Percentiles rank a stretch among this genome's conserved stretches.
phyloP scores from a whole-genome alignment of 2,113 vertebrate species.

The Amazona vittata region DNA sequence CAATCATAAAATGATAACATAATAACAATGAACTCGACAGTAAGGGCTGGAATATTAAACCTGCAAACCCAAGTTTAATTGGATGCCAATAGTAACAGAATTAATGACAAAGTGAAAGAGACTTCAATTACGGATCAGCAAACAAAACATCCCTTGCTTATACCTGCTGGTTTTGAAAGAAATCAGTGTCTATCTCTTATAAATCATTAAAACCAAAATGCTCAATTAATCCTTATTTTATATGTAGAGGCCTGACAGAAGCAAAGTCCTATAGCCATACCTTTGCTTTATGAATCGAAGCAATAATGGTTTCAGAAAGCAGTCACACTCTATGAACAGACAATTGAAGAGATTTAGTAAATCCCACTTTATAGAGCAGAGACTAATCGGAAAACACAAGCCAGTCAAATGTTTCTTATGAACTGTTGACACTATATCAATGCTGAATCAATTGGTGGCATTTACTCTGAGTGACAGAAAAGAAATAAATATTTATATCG shows the following conservation, averaged over 20 bases:
- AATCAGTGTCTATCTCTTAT: constrained; percentile 37
- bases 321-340: constrained; percentile 83
- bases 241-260: constrained; percentile 56
- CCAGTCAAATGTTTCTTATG: constrained; percentile 81
- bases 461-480: constrained; percentile 92
- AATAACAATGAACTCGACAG: neutral
- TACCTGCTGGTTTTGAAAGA: constrained; percentile 13
- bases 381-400: constrained; percentile 75
- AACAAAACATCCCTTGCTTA: constrained; percentile 51
- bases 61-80: constrained; percentile 14
- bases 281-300: constrained; percentile 69
- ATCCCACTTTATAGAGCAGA: constrained; percentile 81
- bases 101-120: constrained; percentile 37
- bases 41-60: constrained; percentile 26
- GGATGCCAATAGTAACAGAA: constrained; percentile 39
- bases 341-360: constrained; percentile 82
- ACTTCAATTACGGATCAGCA: constrained; percentile 67
- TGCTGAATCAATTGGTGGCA: constrained; percentile 84
- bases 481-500: constrained; percentile 98
- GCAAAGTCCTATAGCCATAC: neutral
- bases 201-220: constrained; percentile 72
- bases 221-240: constrained; percentile 75
- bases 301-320: constrained; percentile 72
- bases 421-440: constrained; percentile 83
- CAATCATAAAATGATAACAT: constrained; percentile 18